A percentile compares a stretch with the other conserved stretches of the same genome.
These are phyloP conservation scores for Piezodorus guildinii DNA, from an alignment of 1,140 invertebrate genomes.

Conservation along the genomic window DNA sequence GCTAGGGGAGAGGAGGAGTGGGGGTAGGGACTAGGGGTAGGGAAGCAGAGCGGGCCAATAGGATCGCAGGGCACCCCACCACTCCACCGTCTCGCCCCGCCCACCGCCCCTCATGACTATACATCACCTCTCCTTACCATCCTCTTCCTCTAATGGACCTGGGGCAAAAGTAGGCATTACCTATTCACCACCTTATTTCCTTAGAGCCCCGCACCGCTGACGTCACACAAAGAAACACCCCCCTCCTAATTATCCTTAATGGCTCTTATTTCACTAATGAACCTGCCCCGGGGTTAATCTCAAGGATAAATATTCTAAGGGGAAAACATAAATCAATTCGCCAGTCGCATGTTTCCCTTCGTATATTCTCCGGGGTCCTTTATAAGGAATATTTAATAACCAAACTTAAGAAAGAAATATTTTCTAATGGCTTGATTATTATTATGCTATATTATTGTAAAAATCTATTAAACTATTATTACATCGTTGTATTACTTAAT, in stretches of 20 bases:
- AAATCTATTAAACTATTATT: too few species aligned
- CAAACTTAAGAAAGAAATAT: too few species aligned
- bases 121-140: neutral
- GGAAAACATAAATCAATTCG: too few species aligned
- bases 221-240: conserved; percentile 4
- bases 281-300: neutral
- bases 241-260: conserved; percentile 6
- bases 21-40: conserved; percentile 6
- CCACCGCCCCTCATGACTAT: conserved; percentile 6
- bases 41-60: neutral
- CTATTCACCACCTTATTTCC: conserved; percentile 20
- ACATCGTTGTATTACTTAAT: too few species aligned
- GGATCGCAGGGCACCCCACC: neutral
- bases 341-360: too few species aligned
- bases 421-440: too few species aligned
- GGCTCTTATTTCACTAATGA: conserved; percentile 12
- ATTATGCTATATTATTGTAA: too few species aligned
- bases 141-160: neutral
- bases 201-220: neutral
- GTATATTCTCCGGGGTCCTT: too few species aligned
- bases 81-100: neutral
- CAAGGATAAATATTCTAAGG: too few species aligned
- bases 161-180: conserved; percentile 2
- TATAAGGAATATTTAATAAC: too few species aligned
- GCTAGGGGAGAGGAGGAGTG: neutral